Base-by-base conservation (phyloP, 1,140 invertebrate species). In the Aphidius gifuensis region DNA sequence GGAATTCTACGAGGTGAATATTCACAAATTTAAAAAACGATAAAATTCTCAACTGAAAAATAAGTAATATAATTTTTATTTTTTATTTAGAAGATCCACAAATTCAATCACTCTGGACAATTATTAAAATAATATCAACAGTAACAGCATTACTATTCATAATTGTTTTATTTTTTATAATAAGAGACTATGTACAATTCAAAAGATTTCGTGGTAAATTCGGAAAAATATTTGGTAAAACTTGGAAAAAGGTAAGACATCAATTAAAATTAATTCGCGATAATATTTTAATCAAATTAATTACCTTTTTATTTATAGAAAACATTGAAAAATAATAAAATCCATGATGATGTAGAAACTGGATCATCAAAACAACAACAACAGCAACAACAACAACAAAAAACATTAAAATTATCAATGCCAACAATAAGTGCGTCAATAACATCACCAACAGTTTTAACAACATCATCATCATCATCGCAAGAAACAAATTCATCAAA, bases 401-500 rank as follows among this genome's bases (percentile, higher is more conserved):
- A 75, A 44, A 70, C 68, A 11, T 51, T 78, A 39, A 77, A 72
- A 40, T 56, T 78, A 3, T 68, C 67, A n/a, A 78, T 80, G 77
- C 77, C 77, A 7, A 80, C 74, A 9, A 75, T 80, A 64, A 80
- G 78, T 62, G 73, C 68, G 5, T 70, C 70, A 53, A 69, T 79
- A 5, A 65, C 71, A 4, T 48, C 67, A 4, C 60, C 73, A 62
- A 6, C 64, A 54, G 5, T 71, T 2, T 50, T 58, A 21, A 81
- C 79, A 38, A 32, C 23, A 32, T 61, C 73, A 62, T 5, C 64
- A 54, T 6, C 71, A 5, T 50, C 58, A 21, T 81, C 79, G 32
- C 78, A 77, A 53, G 82, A 76, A 0, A 80, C 80, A 5, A 80
- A 75, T 0, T 83, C 83, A 0, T 82, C 84, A 5, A 83, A 83